Conservation (phyloP, 2,888 invertebrate species). For the Pomacea canaliculata region DNA sequence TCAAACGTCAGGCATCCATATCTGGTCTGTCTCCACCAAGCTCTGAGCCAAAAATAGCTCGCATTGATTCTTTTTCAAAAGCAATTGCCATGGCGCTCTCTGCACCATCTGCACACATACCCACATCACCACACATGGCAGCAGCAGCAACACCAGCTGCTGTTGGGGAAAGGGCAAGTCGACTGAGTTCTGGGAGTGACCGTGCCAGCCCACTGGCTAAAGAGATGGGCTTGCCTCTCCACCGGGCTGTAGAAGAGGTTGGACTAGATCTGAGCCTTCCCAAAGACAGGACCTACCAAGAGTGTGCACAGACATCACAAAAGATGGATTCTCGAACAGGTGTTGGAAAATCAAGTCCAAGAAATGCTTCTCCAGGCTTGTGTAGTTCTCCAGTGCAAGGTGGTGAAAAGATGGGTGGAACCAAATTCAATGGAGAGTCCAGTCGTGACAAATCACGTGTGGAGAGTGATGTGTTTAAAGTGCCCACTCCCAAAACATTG, state of each 20-base stretch:
- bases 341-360: constrained; percentile 11
- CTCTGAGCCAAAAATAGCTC: constrained; percentile 9
- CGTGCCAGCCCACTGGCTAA: neutral
- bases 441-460: constrained; percentile 24
- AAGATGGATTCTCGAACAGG: neutral
- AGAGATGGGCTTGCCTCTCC: neutral
- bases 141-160: constrained; percentile 5
- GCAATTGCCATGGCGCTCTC: neutral
- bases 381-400: constrained; percentile 1
- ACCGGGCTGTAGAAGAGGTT: neutral
- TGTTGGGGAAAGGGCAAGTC: neutral
- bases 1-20: constrained; percentile 16
- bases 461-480: constrained; percentile 52
- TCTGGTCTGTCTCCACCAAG: constrained; percentile 10
- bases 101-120: neutral
- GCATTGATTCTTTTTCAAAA: constrained; percentile 9
- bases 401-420: neutral
- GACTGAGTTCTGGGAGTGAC: constrained; percentile 9
- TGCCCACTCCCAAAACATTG: constrained; percentile 50
- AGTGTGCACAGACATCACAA: neutral
- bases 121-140: constrained; percentile 6
- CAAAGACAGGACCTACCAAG: constrained; percentile 7
- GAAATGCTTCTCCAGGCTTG: neutral
- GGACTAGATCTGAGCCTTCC: constrained; percentile 22
- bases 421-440: constrained; percentile 33